These are phyloP conservation scores for Cataglyphis cursor DNA, from an alignment of 2,888 invertebrate genomes.

Conservation along the genomic window DNA sequence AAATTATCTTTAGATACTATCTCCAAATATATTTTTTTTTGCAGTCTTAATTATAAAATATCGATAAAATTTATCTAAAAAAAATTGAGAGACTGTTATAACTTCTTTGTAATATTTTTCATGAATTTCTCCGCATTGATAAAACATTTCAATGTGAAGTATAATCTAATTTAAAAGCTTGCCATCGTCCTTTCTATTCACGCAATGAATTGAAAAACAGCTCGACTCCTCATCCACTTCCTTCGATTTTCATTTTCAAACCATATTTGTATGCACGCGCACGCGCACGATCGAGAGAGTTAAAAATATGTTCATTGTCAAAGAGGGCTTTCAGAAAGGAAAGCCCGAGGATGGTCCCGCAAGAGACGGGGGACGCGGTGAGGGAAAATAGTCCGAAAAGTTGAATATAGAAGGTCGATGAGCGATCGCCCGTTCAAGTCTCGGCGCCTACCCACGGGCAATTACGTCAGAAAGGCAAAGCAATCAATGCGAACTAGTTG, in stretches of 20 bases:
- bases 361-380: not conserved
- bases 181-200: not conserved
- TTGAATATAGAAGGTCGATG: conserved; percentile 13
- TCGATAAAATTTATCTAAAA: not conserved
- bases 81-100: not conserved
- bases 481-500: conserved; percentile 22
- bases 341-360: not conserved
- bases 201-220: conserved; percentile 39
- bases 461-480: conserved; percentile 16
- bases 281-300: not conserved
- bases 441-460: not conserved
- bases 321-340: not conserved
- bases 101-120: conserved; percentile 10
- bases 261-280: not conserved
- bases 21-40: not conserved
- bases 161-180: conserved; percentile 53
- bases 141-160: not conserved
- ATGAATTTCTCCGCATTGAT: not conserved
- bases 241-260: conserved; percentile 52
- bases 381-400: conserved; percentile 2
- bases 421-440: not conserved
- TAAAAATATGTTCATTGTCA: conserved; percentile 20
- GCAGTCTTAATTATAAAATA: not conserved
- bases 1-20: not conserved
- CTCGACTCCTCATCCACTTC: conserved; percentile 6